Conservation (phyloP, 2,888 invertebrate genomes). For the Orchesella flavescens region DNA sequence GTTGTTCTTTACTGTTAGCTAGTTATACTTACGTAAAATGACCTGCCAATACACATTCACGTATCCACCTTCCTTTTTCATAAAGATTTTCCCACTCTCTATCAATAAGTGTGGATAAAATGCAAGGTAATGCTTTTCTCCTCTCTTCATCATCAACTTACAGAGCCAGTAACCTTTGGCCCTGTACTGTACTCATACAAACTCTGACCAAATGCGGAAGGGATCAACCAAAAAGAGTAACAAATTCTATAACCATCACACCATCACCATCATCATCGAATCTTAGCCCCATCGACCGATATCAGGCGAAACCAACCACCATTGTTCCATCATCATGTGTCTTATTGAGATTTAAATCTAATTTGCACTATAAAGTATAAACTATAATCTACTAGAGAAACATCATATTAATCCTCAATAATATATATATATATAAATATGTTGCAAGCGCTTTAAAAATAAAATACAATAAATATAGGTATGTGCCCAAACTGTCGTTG, state of each 20-base stretch:
- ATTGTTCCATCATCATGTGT: constrained; percentile 33
- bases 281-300: constrained; percentile 3
- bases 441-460: not conserved
- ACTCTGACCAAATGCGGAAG: constrained; percentile 56
- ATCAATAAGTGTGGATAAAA: too few relatives aligned
- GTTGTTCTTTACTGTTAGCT: too few relatives aligned
- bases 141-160: not conserved
- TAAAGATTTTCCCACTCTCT: too few relatives aligned
- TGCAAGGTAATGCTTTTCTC: constrained; percentile 10
- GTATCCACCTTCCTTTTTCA: too few relatives aligned
- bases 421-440: not conserved
- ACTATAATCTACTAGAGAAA: not conserved
- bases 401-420: not conserved
- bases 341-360: constrained; percentile 29
- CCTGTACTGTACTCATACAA: constrained; percentile 12
- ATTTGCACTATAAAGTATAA: constrained; percentile 25
- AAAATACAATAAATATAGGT: not conserved
- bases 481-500: constrained; percentile 13
- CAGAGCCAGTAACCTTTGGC: constrained; percentile 45
- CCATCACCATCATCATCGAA: constrained; percentile 3
- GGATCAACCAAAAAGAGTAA: not conserved
- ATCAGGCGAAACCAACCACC: not conserved
- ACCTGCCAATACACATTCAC: too few relatives aligned
- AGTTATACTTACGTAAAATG: too few relatives aligned
- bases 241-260: not conserved